Evolutionary conservation across 2,113 vertebrate species (phyloP).

Genomic region (Marmota flaviventris): DNA sequence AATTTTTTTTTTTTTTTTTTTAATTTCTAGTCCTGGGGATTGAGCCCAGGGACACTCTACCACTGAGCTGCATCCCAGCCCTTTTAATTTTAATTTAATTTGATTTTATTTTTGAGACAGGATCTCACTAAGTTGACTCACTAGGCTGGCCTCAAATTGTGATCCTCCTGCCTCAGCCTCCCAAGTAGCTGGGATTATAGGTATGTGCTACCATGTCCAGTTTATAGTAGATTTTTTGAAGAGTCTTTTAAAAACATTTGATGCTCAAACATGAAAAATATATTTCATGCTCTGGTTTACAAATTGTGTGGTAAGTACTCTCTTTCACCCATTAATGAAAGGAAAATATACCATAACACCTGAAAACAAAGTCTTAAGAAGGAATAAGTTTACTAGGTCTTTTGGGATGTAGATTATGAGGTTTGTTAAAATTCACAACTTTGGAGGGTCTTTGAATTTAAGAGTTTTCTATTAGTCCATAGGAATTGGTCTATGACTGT

Average conservation of each 20-base stretch:
- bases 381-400: background rate
- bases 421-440: slow-evolving; percentile 32
- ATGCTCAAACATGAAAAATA: background rate
- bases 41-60: background rate
- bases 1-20: background rate
- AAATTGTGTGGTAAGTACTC: background rate
- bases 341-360: background rate
- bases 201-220: background rate
- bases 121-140: background rate
- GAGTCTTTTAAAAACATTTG: background rate
- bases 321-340: background rate
- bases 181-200: background rate
- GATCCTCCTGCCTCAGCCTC: background rate
- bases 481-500: background rate
- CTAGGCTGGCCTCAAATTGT: background rate
- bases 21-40: too few relatives aligned
- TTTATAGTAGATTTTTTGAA: background rate
- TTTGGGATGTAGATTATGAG: background rate
- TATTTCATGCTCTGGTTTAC: background rate
- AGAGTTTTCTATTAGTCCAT: background rate
- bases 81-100: background rate
- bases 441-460: background rate
- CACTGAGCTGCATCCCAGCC: background rate
- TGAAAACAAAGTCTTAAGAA: background rate
- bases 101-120: background rate